These are phyloP conservation scores for Oreortyx pictus DNA, from an alignment of 2,797 vertebrate species.

Conservation along the genomic window DNA sequence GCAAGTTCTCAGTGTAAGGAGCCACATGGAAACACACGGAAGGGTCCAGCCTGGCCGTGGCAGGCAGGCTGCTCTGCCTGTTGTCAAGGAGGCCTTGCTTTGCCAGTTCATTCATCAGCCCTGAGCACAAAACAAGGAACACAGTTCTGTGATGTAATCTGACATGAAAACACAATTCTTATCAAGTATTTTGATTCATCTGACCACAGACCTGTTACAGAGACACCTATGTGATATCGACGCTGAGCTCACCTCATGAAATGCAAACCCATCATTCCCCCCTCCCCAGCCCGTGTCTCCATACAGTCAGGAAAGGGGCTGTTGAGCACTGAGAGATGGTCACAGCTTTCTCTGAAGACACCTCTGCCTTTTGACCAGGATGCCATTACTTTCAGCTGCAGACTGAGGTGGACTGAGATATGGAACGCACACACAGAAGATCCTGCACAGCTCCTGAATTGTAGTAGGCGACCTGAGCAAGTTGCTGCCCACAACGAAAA, in stretches of 20 bases:
- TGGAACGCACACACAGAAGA: neutral
- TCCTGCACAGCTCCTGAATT: neutral
- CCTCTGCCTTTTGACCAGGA: neutral
- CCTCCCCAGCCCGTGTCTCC: neutral
- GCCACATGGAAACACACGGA: constrained; percentile 70
- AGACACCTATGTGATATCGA: neutral
- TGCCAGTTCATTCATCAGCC: constrained; percentile 73
- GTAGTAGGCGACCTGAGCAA: neutral
- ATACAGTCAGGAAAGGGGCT: neutral
- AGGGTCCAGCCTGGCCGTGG: neutral
- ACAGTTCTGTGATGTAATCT: neutral
- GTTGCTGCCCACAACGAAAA: neutral
- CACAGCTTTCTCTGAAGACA: neutral
- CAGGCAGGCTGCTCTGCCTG: neutral
- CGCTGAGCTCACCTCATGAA: neutral
- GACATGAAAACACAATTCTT: neutral
- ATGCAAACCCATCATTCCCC: fast-evolving
- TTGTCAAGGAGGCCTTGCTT: constrained; percentile 43
- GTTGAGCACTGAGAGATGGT: neutral
- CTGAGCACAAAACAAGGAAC: constrained; percentile 57
- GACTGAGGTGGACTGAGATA: neutral
- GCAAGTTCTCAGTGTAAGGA: constrained; percentile 62
- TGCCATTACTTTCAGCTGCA: neutral
- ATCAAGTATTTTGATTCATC: neutral
- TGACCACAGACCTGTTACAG: neutral